Evolutionary conservation across 2,113 vertebrate genomes (phyloP).

Genomic region (Nymphicus hollandicus): DNA sequence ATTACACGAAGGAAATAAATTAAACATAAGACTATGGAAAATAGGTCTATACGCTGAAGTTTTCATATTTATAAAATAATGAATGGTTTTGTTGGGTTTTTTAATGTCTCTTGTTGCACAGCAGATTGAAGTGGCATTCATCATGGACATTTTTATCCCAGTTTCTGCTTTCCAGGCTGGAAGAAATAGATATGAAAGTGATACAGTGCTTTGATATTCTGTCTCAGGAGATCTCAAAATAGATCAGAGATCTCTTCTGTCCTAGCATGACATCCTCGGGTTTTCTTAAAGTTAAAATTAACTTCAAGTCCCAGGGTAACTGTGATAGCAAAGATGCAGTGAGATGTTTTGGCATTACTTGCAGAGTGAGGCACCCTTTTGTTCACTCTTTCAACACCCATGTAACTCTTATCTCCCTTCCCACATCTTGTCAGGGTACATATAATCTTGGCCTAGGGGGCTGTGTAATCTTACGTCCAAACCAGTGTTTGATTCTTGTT

Average conservation of each 20-base stretch:
- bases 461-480: not conserved
- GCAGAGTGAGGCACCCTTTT: not conserved
- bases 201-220: not conserved
- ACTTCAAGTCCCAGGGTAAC: not conserved
- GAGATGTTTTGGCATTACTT: not conserved
- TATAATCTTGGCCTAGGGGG: not conserved
- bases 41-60: not conserved
- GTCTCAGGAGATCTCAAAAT: not conserved
- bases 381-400: not conserved
- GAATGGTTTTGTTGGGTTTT: not conserved
- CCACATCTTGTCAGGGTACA: not conserved
- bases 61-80: not conserved
- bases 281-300: not conserved
- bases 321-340: not conserved
- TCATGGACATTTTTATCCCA: not conserved
- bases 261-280: not conserved
- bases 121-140: not conserved
- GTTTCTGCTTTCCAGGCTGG: not conserved
- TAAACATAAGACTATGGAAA: not conserved
- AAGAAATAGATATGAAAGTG: not conserved
- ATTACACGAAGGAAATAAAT: not conserved
- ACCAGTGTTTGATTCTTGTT: not conserved
- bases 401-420: not conserved
- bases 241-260: not conserved
- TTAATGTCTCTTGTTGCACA: not conserved